Evolutionary conservation across 2,888 invertebrate species (phyloP).

Genomic region (Eutolmus rufibarbis): DNA sequence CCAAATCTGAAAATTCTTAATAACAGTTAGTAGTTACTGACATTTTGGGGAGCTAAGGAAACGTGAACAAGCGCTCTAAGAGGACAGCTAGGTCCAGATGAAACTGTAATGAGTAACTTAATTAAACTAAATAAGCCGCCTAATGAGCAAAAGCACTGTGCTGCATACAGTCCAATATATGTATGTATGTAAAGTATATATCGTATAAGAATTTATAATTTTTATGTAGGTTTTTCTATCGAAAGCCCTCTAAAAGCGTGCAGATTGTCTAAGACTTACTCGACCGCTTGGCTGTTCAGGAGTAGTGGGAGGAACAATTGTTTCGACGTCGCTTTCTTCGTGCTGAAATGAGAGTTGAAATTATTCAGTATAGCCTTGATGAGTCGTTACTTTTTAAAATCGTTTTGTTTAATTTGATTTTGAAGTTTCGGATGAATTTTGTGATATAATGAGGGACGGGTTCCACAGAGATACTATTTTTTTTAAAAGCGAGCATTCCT

Average conservation of each 20-base stretch:
- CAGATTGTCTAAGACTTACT: conserved; percentile 53
- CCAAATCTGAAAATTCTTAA: not conserved
- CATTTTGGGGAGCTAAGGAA: not conserved
- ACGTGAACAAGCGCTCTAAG: not conserved
- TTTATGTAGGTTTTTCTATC: not conserved
- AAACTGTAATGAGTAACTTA: not conserved
- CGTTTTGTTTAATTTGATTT: not conserved
- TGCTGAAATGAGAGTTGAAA: conserved; percentile 55
- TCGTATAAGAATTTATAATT: not conserved
- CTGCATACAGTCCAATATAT: not conserved
- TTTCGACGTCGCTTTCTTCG: conserved; percentile 61
- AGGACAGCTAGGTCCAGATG: not conserved
- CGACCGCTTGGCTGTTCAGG: conserved; percentile 59
- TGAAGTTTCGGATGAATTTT: not conserved
- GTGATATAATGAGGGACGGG: conserved; percentile 8
- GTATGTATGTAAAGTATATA: not conserved
- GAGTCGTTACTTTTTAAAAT: not conserved
- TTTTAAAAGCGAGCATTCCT: not conserved
- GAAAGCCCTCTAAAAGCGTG: conserved; percentile 33
- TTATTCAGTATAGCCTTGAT: conserved; percentile 4
- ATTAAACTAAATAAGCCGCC: not conserved
- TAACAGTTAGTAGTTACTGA: not conserved
- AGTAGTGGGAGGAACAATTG: conserved; percentile 51
- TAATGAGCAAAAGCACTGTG: not conserved
- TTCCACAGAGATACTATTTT: not conserved